Conservation (phyloP, 2,797 vertebrate genomes). For the Zalophus californianus region DNA sequence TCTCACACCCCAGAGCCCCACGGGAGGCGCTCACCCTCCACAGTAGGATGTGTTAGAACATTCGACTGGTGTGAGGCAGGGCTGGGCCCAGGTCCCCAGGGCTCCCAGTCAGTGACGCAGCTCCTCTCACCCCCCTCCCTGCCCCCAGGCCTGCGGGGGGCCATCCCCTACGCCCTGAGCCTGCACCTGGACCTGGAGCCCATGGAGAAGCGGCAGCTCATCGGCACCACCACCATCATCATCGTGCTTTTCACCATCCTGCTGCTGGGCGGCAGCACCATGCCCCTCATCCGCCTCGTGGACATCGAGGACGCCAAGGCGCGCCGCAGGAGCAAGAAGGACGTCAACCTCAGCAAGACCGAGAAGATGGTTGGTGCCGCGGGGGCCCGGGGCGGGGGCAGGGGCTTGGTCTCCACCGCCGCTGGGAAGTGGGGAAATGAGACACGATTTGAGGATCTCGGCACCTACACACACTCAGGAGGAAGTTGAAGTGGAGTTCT, state of each 20-base stretch:
- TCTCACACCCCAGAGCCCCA: background rate
- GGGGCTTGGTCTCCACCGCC: background rate
- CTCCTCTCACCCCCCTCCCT: background rate
- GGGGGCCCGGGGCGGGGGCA: fast-evolving
- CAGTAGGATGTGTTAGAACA: background rate
- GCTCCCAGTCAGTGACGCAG: background rate
- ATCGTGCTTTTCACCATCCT: constrained; percentile 98
- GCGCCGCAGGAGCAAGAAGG: constrained; percentile 94
- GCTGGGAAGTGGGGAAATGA: background rate
- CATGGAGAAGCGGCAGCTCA: constrained; percentile 97
- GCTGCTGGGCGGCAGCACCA: constrained; percentile 96
- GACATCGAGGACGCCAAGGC: constrained; percentile 96
- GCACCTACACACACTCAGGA: background rate
- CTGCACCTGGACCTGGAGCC: constrained; percentile 98
- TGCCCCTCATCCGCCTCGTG: constrained; percentile 97
- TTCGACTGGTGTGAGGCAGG: fast-evolving
- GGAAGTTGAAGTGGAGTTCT: background rate
- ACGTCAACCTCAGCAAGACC: constrained; percentile 98
- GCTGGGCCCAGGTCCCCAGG: background rate
- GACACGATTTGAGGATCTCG: fast-evolving
- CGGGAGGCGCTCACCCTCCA: background rate
- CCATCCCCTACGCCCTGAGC: constrained; percentile 98
- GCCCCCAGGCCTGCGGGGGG: constrained; percentile 93
- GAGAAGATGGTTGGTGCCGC: constrained; percentile 94
- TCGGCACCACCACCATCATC: constrained; percentile 98